These are phyloP conservation scores for Cephalotes varians DNA, from an alignment of 2,888 invertebrate genomes.

Conservation along the genomic window DNA sequence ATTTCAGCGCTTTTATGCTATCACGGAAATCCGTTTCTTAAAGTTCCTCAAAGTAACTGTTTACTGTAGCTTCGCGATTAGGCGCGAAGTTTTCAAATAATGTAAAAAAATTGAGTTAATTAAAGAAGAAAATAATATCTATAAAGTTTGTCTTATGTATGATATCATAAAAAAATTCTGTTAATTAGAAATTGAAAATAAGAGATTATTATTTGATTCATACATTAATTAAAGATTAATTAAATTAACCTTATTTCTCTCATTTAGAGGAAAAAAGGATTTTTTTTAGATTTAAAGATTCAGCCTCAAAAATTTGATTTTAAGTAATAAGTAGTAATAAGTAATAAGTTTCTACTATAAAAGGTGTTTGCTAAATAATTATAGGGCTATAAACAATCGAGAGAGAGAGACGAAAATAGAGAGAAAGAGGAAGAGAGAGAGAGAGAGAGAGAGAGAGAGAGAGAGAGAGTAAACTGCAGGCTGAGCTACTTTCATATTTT, in stretches of 20 bases:
- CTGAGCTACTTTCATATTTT: conserved; percentile 86
- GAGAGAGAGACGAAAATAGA: conserved; percentile 57
- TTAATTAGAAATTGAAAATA: not conserved
- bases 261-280: not conserved
- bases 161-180: not conserved
- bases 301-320: not conserved
- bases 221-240: not conserved
- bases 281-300: not conserved
- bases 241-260: not conserved
- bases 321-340: not conserved
- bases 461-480: conserved; percentile 77
- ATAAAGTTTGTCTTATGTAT: not conserved
- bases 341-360: not conserved
- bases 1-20: too few species aligned
- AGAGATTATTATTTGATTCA: not conserved
- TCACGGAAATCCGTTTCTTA: too few species aligned
- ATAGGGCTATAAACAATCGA: not conserved
- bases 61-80: too few species aligned
- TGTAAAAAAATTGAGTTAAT: too few species aligned
- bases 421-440: conserved; percentile 72
- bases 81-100: too few species aligned
- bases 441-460: conserved; percentile 59
- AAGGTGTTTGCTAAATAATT: conserved; percentile 20
- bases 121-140: not conserved
- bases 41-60: too few species aligned